Evolutionary conservation across 2,797 vertebrate species (phyloP), one percentile per base, ranked within the genome.

Genomic region (Phataginus tricuspis): DNA sequence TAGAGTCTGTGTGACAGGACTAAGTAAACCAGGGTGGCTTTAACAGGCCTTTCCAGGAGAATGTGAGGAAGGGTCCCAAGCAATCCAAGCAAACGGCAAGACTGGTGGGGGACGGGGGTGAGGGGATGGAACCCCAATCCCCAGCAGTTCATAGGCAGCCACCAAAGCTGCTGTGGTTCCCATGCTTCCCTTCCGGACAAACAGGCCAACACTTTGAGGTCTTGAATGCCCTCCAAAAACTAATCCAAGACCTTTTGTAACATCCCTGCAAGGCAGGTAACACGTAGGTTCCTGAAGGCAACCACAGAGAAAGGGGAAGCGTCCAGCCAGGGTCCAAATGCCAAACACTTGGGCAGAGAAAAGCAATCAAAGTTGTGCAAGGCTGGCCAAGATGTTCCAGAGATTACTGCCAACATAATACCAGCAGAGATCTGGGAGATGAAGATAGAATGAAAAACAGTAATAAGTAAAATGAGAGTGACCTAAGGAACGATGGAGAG

Each of bases 1-100:
- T 31, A 7, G 78, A 87, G 86, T 93, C 64, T 80, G 57, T 0
- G 49, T 63, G 95, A 97, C 95, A 96, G 87, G 71, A 92, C 42
- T 34, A 53, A 71, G 39, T 4, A 61, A 66, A 45, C 16, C 34
- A 45, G 10, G 53, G 64, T 0, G 13, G 39, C 49, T 10, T 15
- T n/a, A 25, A 66, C 16, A 31, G 13, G 5, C 29, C 13, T 55
- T 66, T 66, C 71, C 4, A 16, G 34, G 10, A 79, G 16, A 63
- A 25, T 4, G 19, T 51, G 29, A 86, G 68, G 37, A 29, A 18
- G 64, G 5, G 45, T 61, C 68, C 31, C 21, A 55, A 31, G 37
- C 18, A 16, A 64, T 5, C 63, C 21, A 39, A 74, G 49, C 31
- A 64, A 89, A 4, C 7, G 39, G 55, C 3, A 31, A 45, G 27